Base-by-base conservation (phyloP, 2,888 invertebrate species). In the Scrobipalpa costella region DNA sequence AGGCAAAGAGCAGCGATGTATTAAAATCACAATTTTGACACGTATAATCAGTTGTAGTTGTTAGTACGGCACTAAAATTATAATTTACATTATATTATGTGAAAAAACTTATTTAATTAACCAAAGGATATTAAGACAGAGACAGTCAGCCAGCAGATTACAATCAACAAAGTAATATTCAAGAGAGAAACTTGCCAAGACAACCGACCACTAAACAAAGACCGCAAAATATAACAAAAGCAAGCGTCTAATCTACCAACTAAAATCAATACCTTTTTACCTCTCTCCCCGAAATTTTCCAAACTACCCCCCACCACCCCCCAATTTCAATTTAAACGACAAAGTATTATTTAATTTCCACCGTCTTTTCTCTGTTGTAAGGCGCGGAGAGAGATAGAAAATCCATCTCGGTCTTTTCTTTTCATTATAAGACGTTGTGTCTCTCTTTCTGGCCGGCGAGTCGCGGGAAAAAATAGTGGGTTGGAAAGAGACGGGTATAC, bases 281-380 rank as follows among this genome's bases (percentile, higher is more conserved):
- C 84, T 84, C 84, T 84, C 84, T 82, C 82, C 88, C 85, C 84
- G 80, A 81, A 86, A 85, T 86, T 86, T 85, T 83, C 83, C 83
- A 78, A 86, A 86, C 83, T 80, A 80, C 79, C 79, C 77, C 71
- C 69, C 68, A 68, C 69, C 74, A 68, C 71, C 75, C 74, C 81
- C 85, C 85, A 78, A 76, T 83, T 86, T 86, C 86, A 86, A 88
- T 89, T 87, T 83, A 84, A 88, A 88, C 88, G 90, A 90, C 90
- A 90, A 91, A 91, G 90, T 90, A 90, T 90, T 90, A 89, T 90
- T 91, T 90, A 90, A 91, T 90, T 90, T 89, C 84, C 80, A 74
- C 74, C 88, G 88, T 89, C 89, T 90, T 90, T 91, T 90, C 88
- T 81, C 88, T 83, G 87, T 90, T 90, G 90, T 90, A 85, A 87